Evolutionary conservation across 2,797 vertebrate genomes (phyloP), one percentile per base, ranked within the genome.

Genomic region (Balearica regulorum): DNA sequence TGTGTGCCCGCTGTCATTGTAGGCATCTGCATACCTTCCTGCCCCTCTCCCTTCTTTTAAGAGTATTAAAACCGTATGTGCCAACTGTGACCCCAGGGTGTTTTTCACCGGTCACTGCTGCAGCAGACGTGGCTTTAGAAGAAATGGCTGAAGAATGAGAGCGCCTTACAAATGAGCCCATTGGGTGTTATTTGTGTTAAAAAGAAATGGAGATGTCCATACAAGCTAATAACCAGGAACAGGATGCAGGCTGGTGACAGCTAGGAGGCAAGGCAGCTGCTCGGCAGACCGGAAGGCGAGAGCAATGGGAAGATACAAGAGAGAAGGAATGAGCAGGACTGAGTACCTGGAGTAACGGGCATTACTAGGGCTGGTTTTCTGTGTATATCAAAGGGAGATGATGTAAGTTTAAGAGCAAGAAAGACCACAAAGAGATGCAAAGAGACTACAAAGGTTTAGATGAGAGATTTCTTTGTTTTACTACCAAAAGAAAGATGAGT

Each of bases 1-100:
- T 0, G 1, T 13, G 9, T 55, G 12, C 15, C 20, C 3, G 4
- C 9, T 62, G 10, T 79, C 51, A 16, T 10, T 28, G 18, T 20
- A 80, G 49, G 26, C 10, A 65, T 54, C 37, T 91, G 41, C 26
- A 65, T 6, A 24, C 13, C 33, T 88, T 78, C 33, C 69, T 62
- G 37, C 6, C 35, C 21, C 60, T 61, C 54, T 69, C 39, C 37
- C 21, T 57, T 71, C 16, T 53, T 72, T 13, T 46, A 39, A 17
- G 0, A 33, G 16, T 33, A 64, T 24, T 39, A 55, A 94, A 91
- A 55, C 2, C 28, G 64, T 68, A n/a, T 24, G 43, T 44, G 24
- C n/a, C 24, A 60, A 5, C 29, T 46, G 9, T 31, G 33, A 76
- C 7, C 10, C 43, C 24, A 46, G 26, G 14, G 28, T 71, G 26